Evolutionary conservation across 2,888 invertebrate genomes (phyloP), one percentile per base, ranked within the genome.

Genomic region (Drosophila crucigera): DNA sequence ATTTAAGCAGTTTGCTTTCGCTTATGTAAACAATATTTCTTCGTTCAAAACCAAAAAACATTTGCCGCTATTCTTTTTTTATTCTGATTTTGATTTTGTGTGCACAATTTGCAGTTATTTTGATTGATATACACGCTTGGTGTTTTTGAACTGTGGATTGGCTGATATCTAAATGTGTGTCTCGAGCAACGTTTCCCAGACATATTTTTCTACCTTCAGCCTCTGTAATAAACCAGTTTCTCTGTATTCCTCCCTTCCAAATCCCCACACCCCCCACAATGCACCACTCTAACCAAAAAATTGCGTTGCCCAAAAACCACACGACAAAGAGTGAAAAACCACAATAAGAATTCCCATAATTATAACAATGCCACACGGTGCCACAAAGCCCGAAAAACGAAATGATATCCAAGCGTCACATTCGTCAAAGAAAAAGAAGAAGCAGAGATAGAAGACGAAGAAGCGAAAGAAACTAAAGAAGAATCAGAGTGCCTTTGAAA

Each of bases 271-370:
- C 47, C 33, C n/a, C 55, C 19, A 30, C 4, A 41, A 30, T 43
- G n/a, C 22, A 31, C 14, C 14, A 28, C 58, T 33, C 19, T 16
- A 74, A 50, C 55, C 33, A 16, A 63, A 43, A 80, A 82, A 77
- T 83, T 83, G 80, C 80, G 73, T 70, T 83, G 62, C 59, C 80
- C 72, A 81, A 76, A 84, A 80, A 84, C 83, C 82, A 82, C 78
- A 71, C 66, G 67, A 69, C 66, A 65, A 67, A 79, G 71, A 85
- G 82, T 89, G 89, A 83, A 86, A 80, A 87, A 87, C 89, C 85
- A 85, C 89, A 85, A 87, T 82, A 78, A 84, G 82, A 85, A 84
- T 86, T 89, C 85, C 90, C 85, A 86, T 86, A 86, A 86, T 86
- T 89, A 86, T 86, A 86, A 86, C 80, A 89, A 89, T 82, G 84